Conservation (phyloP, 1,140 invertebrate genomes). For the Nebria ingens region DNA sequence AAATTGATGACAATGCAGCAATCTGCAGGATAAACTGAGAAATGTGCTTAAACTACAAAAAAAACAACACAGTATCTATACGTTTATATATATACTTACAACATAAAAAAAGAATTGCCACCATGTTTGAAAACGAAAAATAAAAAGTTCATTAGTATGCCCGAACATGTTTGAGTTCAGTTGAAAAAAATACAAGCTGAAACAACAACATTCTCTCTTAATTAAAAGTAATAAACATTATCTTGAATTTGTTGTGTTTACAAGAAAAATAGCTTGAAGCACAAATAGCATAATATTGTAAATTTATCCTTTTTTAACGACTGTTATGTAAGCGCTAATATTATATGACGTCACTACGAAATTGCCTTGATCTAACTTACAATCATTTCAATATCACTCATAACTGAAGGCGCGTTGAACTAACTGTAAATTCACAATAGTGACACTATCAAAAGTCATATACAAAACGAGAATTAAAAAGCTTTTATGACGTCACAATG, state of each 20-base stretch:
- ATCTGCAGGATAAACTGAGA: slow-evolving; percentile 1
- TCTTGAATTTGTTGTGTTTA: slow-evolving; percentile 9
- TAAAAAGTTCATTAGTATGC: slow-evolving; percentile 8
- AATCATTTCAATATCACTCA: too few relatives aligned
- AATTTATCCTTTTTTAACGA: slow-evolving; percentile 2
- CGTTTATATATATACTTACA: too few relatives aligned
- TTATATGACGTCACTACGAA: too few relatives aligned
- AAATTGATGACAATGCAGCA: slow-evolving; percentile 1
- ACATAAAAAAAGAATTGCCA: slow-evolving; percentile 1
- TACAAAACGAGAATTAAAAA: too few relatives aligned
- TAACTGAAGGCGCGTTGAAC: too few relatives aligned
- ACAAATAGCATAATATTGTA: background rate
- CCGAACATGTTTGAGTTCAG: slow-evolving; percentile 4
- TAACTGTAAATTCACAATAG: too few relatives aligned
- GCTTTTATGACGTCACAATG: too few relatives aligned
- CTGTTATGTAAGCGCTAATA: background rate
- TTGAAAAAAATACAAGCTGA: slow-evolving; percentile 7
- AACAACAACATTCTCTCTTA: slow-evolving; percentile 9
- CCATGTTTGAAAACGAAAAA: slow-evolving; percentile 4
- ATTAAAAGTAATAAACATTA: slow-evolving; percentile 8
- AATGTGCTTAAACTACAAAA: background rate
- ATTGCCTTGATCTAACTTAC: too few relatives aligned
- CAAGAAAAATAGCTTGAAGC: slow-evolving; percentile 2
- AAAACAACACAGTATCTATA: background rate
- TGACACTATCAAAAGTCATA: too few relatives aligned